Evolutionary conservation across 2,113 vertebrate species (phyloP).

Genomic region (Onychorhynchus coronatus): DNA sequence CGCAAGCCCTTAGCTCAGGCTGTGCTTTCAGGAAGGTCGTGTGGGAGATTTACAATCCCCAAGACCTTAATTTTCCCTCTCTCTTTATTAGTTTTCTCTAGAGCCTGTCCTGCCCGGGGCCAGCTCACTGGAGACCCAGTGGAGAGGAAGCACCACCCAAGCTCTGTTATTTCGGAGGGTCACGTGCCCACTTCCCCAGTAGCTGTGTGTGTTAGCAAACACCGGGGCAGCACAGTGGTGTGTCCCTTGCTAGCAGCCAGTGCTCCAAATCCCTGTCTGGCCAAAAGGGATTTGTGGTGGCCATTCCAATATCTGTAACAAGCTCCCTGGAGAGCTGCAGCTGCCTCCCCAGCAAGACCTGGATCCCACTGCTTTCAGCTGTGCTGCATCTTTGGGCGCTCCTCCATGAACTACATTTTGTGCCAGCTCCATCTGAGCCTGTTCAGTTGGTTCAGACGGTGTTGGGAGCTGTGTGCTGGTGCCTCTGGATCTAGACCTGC

Average conservation of each 20-base stretch:
- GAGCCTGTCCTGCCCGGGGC: not conserved
- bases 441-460: not conserved
- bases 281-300: not conserved
- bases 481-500: not conserved
- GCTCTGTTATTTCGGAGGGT: not conserved
- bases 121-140: not conserved
- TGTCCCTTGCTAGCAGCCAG: fast-evolving
- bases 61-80: not conserved
- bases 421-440: not conserved
- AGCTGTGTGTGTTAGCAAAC: not conserved
- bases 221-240: not conserved
- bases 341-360: not conserved
- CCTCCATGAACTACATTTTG: not conserved
- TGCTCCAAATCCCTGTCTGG: not conserved
- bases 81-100: not conserved
- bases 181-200: fast-evolving
- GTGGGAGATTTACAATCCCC: not conserved
- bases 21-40: not conserved
- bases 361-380: not conserved
- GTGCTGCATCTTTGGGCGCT: not conserved
- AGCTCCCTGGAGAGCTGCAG: fast-evolving
- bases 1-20: not conserved
- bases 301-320: fast-evolving
- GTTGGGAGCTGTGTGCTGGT: not conserved
- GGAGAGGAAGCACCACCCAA: fast-evolving